Evolutionary conservation across 2,797 vertebrate genomes (phyloP), one percentile per base, ranked within the genome.

Genomic region (Betta splendens): DNA sequence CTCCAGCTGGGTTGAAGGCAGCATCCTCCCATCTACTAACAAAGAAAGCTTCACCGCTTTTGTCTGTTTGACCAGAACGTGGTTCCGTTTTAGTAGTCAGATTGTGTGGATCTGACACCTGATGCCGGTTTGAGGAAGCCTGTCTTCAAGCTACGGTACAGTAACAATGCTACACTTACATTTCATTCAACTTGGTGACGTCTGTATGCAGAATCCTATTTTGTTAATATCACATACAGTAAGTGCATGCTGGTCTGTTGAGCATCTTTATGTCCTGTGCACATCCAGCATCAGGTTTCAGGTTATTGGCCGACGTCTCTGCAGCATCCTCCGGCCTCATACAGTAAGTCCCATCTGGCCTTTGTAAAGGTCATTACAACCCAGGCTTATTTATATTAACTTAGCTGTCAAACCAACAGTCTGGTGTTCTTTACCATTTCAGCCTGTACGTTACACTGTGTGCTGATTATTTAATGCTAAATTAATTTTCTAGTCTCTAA

Each of bases 331-430:
- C 43, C 20, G 40, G 13, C 2, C 47, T 29, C 31, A 23, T 38
- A n/a, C n/a, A n/a, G n/a, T n/a, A 39, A 36, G 36, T 44, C 9
- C n/a, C 29, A 38, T 50, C 44, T 35, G 18, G 28, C 29, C 18
- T 15, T 22, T 29, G 37, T 42, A n/a, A 10, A 51, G 53, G 18
- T 31, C 53, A 7, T 13, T 35, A 25, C 43, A 6, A 36, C 29
- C 53, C 17, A 43, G 11, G 4, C 11, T 8, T 32, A n/a, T n/a
- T n/a, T n/a, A n/a, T n/a, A n/a, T n/a, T n/a, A n/a, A n/a, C n/a
- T n/a, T n/a, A n/a, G n/a, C n/a, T n/a, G n/a, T n/a, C n/a, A n/a
- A n/a, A n/a, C n/a, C n/a, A n/a, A n/a, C n/a, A n/a, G n/a, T n/a
- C n/a, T n/a, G n/a, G n/a, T n/a, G n/a, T n/a, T n/a, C n/a, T n/a